A percentile compares a stretch with the other conserved stretches of the same genome.
These are phyloP conservation scores for Arbacia lixula DNA, from an alignment of 53 echinoderm and acorn worm genomes.

Conservation along the genomic window DNA sequence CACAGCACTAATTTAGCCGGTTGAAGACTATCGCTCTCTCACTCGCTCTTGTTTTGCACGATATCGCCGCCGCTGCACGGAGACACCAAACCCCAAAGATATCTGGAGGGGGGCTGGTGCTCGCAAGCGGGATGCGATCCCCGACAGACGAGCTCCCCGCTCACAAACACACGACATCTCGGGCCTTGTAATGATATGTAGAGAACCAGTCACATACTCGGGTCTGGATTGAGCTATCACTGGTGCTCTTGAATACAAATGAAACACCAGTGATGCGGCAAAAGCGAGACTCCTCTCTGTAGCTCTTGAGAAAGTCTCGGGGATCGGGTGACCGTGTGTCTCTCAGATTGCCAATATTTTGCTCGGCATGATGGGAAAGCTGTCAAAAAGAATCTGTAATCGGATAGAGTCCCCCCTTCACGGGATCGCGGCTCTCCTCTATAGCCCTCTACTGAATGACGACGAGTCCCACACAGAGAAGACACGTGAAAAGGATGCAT, in stretches of 20 bases:
- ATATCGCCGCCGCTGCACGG: background rate
- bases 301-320: too few species aligned
- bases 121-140: slow-evolving; percentile 5
- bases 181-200: slow-evolving; percentile 48
- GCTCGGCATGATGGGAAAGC: slow-evolving; percentile 31
- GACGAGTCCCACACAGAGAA: too few species aligned
- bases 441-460: too few species aligned
- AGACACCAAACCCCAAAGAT: slow-evolving; percentile 44
- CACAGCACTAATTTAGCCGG: slow-evolving; percentile 42
- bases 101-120: slow-evolving; percentile 47
- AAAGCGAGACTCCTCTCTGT: slow-evolving; percentile 25
- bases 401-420: slow-evolving; percentile 15
- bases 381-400: slow-evolving; percentile 53
- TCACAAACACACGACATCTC: slow-evolving; percentile 17
- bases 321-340: slow-evolving; percentile 30
- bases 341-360: slow-evolving; percentile 42
- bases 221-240: slow-evolving; percentile 24
- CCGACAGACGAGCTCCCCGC: background rate
- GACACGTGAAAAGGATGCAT: too few species aligned
- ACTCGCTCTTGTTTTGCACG: background rate
- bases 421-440: slow-evolving; percentile 1
- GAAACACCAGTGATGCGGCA: slow-evolving; percentile 22
- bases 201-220: slow-evolving; percentile 43
- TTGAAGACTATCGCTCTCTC: slow-evolving; percentile 1
- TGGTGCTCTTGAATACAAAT: slow-evolving; percentile 43